Evolutionary conservation across 2,888 invertebrate genomes (phyloP).

Genomic region (Pinctada fucata): DNA sequence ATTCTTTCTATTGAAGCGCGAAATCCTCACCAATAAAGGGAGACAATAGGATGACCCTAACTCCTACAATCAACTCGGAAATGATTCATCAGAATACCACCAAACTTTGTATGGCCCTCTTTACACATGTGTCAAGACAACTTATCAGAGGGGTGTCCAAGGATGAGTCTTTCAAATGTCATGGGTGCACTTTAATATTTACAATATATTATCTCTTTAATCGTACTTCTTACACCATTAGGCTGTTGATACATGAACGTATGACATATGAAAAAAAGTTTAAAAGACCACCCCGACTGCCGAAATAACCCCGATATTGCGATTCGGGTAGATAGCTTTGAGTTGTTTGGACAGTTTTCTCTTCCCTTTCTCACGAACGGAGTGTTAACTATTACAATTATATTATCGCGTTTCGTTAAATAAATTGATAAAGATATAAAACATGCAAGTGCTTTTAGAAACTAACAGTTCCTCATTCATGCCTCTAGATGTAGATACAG

Average conservation of each 20-base stretch:
- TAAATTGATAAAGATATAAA: background rate
- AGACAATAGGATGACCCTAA: background rate
- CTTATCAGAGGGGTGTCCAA: conserved; percentile 10
- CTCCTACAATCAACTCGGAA: background rate
- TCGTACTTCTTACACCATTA: conserved; percentile 13
- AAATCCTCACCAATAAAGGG: background rate
- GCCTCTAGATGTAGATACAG: background rate
- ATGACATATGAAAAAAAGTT: background rate
- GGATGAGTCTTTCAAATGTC: conserved; percentile 36
- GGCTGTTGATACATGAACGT: background rate
- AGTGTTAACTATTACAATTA: background rate
- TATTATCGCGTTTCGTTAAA: background rate
- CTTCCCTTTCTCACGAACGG: conserved; percentile 3
- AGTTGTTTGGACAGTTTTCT: background rate
- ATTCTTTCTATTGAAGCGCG: background rate
- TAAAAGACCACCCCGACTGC: background rate
- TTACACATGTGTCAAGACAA: conserved; percentile 1
- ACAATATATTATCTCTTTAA: conserved; percentile 31
- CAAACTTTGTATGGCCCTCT: background rate
- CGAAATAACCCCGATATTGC: background rate
- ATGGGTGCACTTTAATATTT: conserved; percentile 23
- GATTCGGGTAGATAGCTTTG: background rate
- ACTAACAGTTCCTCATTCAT: conserved; percentile 2
- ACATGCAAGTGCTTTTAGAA: background rate
- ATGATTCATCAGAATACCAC: background rate